Base-by-base conservation (phyloP, 2,888 invertebrate genomes). In the Macrosiphum euphorbiae region DNA sequence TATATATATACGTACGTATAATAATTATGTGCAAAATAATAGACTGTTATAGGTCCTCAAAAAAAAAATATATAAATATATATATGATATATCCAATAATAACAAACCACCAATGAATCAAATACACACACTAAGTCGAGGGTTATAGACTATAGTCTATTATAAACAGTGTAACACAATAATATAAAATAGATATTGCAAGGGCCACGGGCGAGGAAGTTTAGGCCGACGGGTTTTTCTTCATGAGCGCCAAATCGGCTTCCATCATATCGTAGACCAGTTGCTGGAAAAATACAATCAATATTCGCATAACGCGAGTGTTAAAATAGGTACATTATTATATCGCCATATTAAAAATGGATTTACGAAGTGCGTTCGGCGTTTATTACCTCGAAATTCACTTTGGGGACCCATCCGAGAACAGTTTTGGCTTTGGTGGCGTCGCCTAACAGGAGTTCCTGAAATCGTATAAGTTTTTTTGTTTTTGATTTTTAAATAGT, bases 231-330 rank as follows among this genome's bases (percentile, higher is more conserved):
- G 99, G 99, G 96, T 99, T 98, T 95, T 97, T 97, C 95, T 97
- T 98, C 99, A 99, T 99, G 94, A 99, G 96, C 95, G 97, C 97
- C 78, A 99, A 96, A 96, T 99, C 99, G 0, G 98, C 97, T 58
- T 97, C 97, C 97, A 99, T 97, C 99, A 99, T 99, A 95, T 99
- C 99, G 95, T 97, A 97, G 4, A 99, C 99, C 88, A 99, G 97
- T 95, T 98, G 97, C 95, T 97, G 96, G 95, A 97, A 95, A 91
- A 94, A 90, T 20, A 47, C 8, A 94, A 78, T 58, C 41, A 84
- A 90, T 67, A 90, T 35, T 35, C 24, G 10, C 10, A 91, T 88
- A 20, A 88, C 88, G 24, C 35, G 52, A 52, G 24, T 35, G 11
- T 52, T 52, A 88, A 35, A 47, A 88, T 78, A n/a, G n/a, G n/a